Evolutionary conservation across 2,113 vertebrate genomes (phyloP).

Genomic region (Zonotrichia leucophrys): DNA sequence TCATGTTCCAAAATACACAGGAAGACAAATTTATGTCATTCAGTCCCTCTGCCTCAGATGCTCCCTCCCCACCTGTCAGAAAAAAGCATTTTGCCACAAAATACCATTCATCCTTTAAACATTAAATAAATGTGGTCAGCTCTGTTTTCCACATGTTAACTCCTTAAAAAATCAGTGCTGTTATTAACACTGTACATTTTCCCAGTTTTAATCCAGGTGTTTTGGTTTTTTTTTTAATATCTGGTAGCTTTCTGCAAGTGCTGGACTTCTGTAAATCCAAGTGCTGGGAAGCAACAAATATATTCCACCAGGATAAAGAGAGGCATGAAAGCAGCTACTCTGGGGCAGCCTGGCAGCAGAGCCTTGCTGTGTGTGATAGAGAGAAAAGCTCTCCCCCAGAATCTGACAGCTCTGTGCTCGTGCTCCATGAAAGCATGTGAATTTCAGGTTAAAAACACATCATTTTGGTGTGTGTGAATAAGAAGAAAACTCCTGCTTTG

Average conservation of each 20-base stretch:
- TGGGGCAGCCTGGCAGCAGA: background rate
- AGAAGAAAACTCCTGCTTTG: background rate
- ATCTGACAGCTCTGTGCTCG: rapidly evolving
- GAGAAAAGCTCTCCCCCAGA: background rate
- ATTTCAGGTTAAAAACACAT: background rate
- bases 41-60: background rate
- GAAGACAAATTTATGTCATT: constrained; percentile 28
- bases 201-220: background rate
- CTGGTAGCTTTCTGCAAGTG: background rate
- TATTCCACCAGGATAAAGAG: background rate
- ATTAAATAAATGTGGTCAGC: rapidly evolving
- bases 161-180: background rate
- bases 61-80: background rate
- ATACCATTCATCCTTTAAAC: background rate
- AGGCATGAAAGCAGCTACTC: background rate
- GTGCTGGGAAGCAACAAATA: background rate
- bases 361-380: background rate
- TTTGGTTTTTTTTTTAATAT: background rate
- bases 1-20: constrained; percentile 50
- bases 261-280: background rate
- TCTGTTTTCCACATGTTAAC: background rate
- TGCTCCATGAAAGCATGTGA: rapidly evolving
- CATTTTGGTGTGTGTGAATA: background rate
- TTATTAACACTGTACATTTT: background rate
- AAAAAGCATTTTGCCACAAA: background rate